These are phyloP conservation scores for Isurus oxyrinchus DNA, from an alignment of 2,113 vertebrate genomes.

Conservation along the genomic window DNA sequence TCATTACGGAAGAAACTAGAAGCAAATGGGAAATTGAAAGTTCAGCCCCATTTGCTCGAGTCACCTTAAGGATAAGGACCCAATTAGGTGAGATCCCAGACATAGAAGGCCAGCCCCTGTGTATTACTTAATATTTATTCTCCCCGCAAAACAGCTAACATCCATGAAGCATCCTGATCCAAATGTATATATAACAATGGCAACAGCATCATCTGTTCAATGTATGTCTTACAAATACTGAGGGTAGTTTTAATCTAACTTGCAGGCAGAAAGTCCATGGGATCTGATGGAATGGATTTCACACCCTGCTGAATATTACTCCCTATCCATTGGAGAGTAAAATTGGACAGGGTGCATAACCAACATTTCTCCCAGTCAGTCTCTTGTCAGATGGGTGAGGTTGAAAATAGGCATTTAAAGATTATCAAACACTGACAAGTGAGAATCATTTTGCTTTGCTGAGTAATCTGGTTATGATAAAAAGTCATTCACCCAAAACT, in stretches of 20 bases:
- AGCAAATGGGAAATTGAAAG: neutral
- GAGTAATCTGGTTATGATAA: no score
- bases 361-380: neutral
- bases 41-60: neutral
- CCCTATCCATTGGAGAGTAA: neutral
- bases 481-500: no score
- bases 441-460: neutral
- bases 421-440: neutral
- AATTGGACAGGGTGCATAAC: neutral
- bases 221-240: neutral
- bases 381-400: no score
- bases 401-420: neutral
- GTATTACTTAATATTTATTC: neutral
- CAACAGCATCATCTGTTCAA: neutral
- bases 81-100: neutral
- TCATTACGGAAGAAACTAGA: neutral
- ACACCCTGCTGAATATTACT: neutral
- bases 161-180: neutral
- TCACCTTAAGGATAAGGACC: neutral
- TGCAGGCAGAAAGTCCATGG: neutral
- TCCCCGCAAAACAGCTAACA: neutral
- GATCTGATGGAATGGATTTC: neutral
- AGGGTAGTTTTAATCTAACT: neutral
- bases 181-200: neutral
- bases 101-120: neutral